phyloP scores from a whole-genome alignment of 2,113 vertebrate genomes.

The Dasypus novemcinctus region DNA sequence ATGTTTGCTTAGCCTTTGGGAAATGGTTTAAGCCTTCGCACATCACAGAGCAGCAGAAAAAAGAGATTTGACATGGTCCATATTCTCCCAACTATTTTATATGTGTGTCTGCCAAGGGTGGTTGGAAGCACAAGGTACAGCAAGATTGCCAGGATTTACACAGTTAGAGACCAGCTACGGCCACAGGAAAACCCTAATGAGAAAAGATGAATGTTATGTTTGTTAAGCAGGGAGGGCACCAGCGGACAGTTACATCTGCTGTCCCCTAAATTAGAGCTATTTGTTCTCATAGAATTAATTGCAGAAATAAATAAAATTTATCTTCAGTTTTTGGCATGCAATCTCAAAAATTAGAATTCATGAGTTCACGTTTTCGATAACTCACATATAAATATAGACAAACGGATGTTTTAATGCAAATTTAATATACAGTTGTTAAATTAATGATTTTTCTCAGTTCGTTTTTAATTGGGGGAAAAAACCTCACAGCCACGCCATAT shows the following conservation, averaged over 20 bases:
- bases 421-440: slow-evolving; percentile 80
- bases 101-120: not conserved
- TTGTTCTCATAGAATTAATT: slow-evolving; percentile 79
- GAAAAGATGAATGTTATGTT: slow-evolving; percentile 43
- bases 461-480: slow-evolving; percentile 77
- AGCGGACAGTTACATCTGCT: slow-evolving; percentile 63
- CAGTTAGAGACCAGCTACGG: not conserved
- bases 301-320: slow-evolving; percentile 79
- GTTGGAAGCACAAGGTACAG: not conserved
- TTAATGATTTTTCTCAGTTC: slow-evolving; percentile 78
- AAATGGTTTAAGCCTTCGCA: not conserved
- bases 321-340: slow-evolving; percentile 66
- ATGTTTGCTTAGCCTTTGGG: not conserved
- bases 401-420: slow-evolving; percentile 78
- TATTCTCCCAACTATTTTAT: slow-evolving; percentile 7
- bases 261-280: slow-evolving; percentile 69
- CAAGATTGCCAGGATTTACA: not conserved
- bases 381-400: slow-evolving; percentile 76
- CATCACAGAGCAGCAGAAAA: not conserved
- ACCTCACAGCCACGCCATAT: slow-evolving; percentile 68
- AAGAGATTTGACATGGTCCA: not conserved
- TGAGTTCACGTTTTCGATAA: slow-evolving; percentile 64
- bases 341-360: slow-evolving; percentile 77
- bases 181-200: slow-evolving; percentile 19
- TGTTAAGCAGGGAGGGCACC: slow-evolving; percentile 38